These are phyloP conservation scores for Cydia amplana DNA, from an alignment of 1,140 invertebrate genomes.

Conservation along the genomic window DNA sequence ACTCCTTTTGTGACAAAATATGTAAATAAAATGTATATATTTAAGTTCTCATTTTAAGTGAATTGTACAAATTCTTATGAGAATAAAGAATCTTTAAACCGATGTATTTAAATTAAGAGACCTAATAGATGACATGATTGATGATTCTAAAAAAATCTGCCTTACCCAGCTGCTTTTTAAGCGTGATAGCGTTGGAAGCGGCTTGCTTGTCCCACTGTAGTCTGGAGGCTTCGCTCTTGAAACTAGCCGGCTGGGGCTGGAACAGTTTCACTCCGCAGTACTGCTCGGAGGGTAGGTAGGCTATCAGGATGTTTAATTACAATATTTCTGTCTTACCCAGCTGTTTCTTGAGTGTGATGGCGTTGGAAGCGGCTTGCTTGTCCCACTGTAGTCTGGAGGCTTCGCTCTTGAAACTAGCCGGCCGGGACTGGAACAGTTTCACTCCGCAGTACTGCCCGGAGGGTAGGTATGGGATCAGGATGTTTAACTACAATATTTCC, in stretches of 20 bases:
- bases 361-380: constrained; percentile 80
- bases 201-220: constrained; percentile 82
- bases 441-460: constrained; percentile 82
- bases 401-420: constrained; percentile 64
- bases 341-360: constrained; percentile 74
- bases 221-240: constrained; percentile 73
- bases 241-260: constrained; percentile 54
- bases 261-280: constrained; percentile 82
- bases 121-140: too few relatives aligned
- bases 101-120: too few relatives aligned
- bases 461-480: constrained; percentile 81
- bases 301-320: too few relatives aligned
- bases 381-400: constrained; percentile 81
- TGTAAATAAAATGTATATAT: too few relatives aligned
- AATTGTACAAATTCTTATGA: too few relatives aligned
- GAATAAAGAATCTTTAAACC: too few relatives aligned
- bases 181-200: constrained; percentile 79
- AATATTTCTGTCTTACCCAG: too few relatives aligned
- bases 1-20: too few relatives aligned
- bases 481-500: constrained; percentile 42
- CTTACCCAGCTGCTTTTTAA: constrained; percentile 81
- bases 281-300: constrained; percentile 80
- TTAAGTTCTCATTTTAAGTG: too few relatives aligned
- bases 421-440: constrained; percentile 71
- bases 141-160: too few relatives aligned